phyloP scores from a whole-genome alignment of 2,888 invertebrate species.

The Drosophila trichaetosa region DNA sequence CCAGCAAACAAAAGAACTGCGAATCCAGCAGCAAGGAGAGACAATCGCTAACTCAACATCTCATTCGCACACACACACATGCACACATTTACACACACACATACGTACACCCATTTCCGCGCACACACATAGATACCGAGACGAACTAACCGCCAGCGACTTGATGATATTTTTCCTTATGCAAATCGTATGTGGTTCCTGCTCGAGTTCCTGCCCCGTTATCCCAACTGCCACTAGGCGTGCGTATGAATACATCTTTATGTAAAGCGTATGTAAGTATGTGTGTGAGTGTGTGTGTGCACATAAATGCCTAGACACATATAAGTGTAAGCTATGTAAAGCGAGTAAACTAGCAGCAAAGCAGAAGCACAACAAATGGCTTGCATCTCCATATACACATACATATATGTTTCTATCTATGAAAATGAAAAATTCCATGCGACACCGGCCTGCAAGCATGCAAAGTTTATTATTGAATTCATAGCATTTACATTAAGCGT shows the following conservation, averaged over 20 bases:
- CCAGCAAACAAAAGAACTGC: slow-evolving; percentile 63
- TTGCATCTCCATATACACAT: slow-evolving; percentile 17
- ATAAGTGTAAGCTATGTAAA: slow-evolving; percentile 49
- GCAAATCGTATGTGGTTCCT: slow-evolving; percentile 73
- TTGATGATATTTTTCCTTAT: slow-evolving; percentile 70
- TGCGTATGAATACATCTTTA: slow-evolving; percentile 71
- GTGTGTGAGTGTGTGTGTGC: not conserved
- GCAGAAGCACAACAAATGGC: slow-evolving; percentile 38
- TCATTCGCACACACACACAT: slow-evolving; percentile 54
- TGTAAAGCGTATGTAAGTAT: slow-evolving; percentile 12
- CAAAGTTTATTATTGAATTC: slow-evolving; percentile 62
- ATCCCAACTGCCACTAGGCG: slow-evolving; percentile 58
- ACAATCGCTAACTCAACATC: slow-evolving; percentile 75
- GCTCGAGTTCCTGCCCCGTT: slow-evolving; percentile 49
- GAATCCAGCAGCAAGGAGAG: slow-evolving; percentile 64
- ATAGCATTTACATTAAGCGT: slow-evolving; percentile 24
- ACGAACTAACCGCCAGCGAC: slow-evolving; percentile 55
- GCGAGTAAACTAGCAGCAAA: slow-evolving; percentile 48
- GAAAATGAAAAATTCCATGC: slow-evolving; percentile 72
- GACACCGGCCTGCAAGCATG: slow-evolving; percentile 46
- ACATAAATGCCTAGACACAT: slow-evolving; percentile 11
- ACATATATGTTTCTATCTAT: slow-evolving; percentile 12
- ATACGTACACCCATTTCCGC: not conserved
- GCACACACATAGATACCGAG: slow-evolving; percentile 22
- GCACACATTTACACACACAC: slow-evolving; percentile 10